These are phyloP conservation scores for Erinaceus europaeus DNA, from an alignment of 2,113 vertebrate species.

Conservation along the genomic window DNA sequence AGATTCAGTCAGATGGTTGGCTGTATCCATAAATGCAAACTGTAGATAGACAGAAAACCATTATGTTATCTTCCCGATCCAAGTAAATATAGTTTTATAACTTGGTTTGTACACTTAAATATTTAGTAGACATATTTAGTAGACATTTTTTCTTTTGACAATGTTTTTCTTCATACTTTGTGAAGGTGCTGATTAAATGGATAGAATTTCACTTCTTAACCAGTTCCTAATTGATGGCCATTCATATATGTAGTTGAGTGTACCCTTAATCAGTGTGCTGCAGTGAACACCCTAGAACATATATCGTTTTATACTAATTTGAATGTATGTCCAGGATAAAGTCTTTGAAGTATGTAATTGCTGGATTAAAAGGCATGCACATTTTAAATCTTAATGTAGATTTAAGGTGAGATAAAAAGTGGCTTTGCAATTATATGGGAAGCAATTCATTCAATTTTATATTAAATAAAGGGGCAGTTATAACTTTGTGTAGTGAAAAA, in stretches of 20 bases:
- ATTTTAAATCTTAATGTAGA: slow-evolving; percentile 47
- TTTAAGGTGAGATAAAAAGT: slow-evolving; percentile 47
- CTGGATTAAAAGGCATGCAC: slow-evolving; percentile 13
- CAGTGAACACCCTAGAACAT: not conserved
- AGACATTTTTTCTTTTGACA: not conserved
- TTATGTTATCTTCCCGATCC: too few relatives aligned
- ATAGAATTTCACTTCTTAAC: slow-evolving; percentile 4
- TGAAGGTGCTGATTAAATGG: not conserved
- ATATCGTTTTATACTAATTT: not conserved
- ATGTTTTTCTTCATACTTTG: slow-evolving; percentile 23
- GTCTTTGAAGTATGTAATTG: slow-evolving; percentile 20
- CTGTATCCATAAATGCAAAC: not conserved
- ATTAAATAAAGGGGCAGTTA: not conserved
- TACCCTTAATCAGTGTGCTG: not conserved
- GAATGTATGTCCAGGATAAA: slow-evolving; percentile 35
- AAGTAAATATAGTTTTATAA: not conserved
- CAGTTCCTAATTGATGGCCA: not conserved
- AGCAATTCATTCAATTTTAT: slow-evolving; percentile 15
- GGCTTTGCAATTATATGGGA: not conserved
- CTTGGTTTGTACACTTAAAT: not conserved
- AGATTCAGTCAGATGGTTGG: not conserved
- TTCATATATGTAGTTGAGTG: slow-evolving; percentile 27
- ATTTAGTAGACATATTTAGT: not conserved
- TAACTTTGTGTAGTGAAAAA: not conserved
- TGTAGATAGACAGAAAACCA: not conserved